Conservation (phyloP, 2,797 vertebrate species). For the Sparidentex hasta region DNA sequence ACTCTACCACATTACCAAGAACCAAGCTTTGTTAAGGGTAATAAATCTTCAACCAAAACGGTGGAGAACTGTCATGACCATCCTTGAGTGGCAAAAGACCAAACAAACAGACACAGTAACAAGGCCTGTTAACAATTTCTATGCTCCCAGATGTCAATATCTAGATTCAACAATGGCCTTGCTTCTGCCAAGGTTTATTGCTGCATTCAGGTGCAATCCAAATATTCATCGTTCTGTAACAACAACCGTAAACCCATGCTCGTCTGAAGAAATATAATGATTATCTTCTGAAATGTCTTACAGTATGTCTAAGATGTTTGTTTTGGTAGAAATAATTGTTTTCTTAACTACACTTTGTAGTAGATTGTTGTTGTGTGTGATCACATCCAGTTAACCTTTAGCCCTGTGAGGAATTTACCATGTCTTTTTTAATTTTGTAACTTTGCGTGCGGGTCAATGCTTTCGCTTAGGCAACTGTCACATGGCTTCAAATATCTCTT, state of each 20-base stretch:
- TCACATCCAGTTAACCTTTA: neutral
- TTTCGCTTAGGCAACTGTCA: constrained; percentile 53
- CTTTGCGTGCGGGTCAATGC: neutral
- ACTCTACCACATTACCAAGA: too few relatives aligned
- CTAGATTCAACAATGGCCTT: neutral
- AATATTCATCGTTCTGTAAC: neutral
- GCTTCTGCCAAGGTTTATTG: neutral
- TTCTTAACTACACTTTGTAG: neutral
- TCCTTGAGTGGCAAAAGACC: too few relatives aligned
- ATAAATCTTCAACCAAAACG: too few relatives aligned
- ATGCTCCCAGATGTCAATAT: neutral
- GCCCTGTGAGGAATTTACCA: constrained; percentile 6
- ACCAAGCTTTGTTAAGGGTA: too few relatives aligned
- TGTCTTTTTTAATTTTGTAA: constrained; percentile 29
- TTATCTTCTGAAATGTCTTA: neutral
- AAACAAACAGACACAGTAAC: neutral
- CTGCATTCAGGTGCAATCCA: constrained; percentile 1
- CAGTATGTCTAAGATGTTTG: neutral
- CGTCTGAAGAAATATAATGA: too few relatives aligned
- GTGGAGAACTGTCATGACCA: too few relatives aligned
- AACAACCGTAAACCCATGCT: neutral
- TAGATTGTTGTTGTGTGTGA: neutral
- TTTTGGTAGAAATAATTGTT: neutral
- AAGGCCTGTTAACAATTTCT: neutral
- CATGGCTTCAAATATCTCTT: constrained; percentile 60